Evolutionary conservation across 2,113 vertebrate genomes (phyloP).

Genomic region (Collichthys lucidus): DNA sequence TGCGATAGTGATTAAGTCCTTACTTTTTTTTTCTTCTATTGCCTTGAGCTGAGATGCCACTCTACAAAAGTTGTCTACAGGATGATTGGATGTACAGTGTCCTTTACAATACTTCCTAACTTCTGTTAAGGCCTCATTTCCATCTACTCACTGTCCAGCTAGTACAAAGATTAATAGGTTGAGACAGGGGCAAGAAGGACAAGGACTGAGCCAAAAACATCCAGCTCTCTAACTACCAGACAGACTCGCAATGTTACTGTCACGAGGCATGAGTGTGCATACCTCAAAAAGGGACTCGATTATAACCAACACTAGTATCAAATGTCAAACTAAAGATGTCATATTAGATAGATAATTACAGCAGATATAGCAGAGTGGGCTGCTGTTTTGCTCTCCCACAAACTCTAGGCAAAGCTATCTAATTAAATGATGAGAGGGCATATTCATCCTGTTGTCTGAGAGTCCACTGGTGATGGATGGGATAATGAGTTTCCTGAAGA

Average conservation of each 20-base stretch:
- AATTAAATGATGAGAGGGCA: constrained; percentile 84
- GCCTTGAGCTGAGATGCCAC: neutral
- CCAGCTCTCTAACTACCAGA: constrained; percentile 15
- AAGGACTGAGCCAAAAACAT: constrained; percentile 12
- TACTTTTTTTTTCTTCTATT: neutral
- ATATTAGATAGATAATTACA: constrained; percentile 81
- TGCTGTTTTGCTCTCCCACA: constrained; percentile 70
- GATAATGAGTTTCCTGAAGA: constrained; percentile 86
- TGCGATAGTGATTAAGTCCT: neutral
- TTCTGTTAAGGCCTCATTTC: constrained; percentile 20
- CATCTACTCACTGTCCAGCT: constrained; percentile 4
- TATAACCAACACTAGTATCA: constrained; percentile 66
- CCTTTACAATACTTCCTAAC: constrained; percentile 2
- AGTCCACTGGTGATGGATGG: constrained; percentile 80
- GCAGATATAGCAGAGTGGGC: constrained; percentile 61
- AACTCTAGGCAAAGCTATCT: constrained; percentile 78
- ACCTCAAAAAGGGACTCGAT: constrained; percentile 52
- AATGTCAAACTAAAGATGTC: constrained; percentile 76
- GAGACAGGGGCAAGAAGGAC: constrained; percentile 20
- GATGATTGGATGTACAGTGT: neutral
- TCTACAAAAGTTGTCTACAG: neutral
- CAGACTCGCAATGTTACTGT: constrained; percentile 28
- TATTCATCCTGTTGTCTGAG: constrained; percentile 75
- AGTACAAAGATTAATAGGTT: constrained; percentile 8
- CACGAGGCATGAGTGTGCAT: constrained; percentile 32